A percentile compares a stretch with the other conserved stretches of the same genome.
Conservation (phyloP, 2,113 vertebrate species). For the Lethenteron reissneri region DNA sequence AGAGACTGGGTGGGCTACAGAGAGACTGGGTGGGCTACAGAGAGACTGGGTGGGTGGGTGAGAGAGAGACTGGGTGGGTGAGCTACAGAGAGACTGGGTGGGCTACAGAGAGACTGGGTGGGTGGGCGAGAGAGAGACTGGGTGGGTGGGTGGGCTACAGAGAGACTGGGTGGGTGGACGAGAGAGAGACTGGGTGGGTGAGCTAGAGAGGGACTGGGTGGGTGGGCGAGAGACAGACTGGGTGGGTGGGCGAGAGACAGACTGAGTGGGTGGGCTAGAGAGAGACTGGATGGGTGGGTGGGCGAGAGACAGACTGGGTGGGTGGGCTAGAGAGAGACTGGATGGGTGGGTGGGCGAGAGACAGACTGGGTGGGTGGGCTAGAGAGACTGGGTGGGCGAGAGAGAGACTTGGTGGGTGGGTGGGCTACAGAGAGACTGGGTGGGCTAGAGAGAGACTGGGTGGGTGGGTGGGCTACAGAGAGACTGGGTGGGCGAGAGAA, state of each 20-base stretch:
- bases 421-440: neutral
- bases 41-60: no score
- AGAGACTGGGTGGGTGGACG: no score
- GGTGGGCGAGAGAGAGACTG: no score
- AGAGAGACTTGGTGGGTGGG: no score
- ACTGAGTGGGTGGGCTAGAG: neutral
- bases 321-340: constrained; percentile 4
- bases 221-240: constrained; percentile 3
- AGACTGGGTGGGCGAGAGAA: neutral
- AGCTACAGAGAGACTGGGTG: no score
- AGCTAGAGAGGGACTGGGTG: no score
- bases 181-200: no score
- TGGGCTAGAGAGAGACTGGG: constrained; percentile 1
- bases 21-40: neutral
- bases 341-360: neutral
- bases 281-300: no score
- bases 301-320: neutral
- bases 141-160: no score
- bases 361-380: neutral
- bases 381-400: neutral
- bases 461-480: neutral
- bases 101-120: no score
- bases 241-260: constrained; percentile 2
- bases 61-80: no score
- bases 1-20: neutral